Conservation (phyloP, 2,113 vertebrate species). For the Cephalopholis sonnerati region DNA sequence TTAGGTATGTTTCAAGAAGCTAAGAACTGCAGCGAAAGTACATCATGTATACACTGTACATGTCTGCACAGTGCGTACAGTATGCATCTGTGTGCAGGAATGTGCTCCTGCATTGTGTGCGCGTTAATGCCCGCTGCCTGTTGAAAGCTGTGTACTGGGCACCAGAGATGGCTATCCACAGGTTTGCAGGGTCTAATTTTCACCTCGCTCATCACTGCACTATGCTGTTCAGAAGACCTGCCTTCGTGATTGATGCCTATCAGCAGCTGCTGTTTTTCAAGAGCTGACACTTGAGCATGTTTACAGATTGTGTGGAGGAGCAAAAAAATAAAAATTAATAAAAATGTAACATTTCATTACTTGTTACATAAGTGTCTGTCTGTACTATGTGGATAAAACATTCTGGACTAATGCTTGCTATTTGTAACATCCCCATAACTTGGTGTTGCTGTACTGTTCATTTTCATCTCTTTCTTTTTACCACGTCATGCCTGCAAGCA, state of each 20-base stretch:
- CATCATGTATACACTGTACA: neutral
- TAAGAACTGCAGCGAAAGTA: neutral
- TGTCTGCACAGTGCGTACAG: neutral
- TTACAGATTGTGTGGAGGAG: neutral
- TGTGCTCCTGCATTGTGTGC: constrained; percentile 1
- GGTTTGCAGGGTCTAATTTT: constrained; percentile 43
- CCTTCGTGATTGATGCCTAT: constrained; percentile 27
- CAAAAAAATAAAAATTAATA: neutral
- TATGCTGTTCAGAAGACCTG: constrained; percentile 33
- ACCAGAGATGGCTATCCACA: constrained; percentile 23
- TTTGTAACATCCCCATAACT: too few relatives aligned
- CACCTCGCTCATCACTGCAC: constrained; percentile 39
- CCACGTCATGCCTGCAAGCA: neutral
- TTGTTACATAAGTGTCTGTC: neutral
- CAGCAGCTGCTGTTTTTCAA: constrained; percentile 66
- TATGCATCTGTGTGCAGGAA: neutral
- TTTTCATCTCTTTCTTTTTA: neutral
- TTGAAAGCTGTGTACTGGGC: constrained; percentile 36
- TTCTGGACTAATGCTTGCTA: neutral
- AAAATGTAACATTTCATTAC: neutral
- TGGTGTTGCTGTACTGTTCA: too few relatives aligned
- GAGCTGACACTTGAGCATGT: neutral
- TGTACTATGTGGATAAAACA: neutral
- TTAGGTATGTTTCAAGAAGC: neutral
- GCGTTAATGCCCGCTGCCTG: constrained; percentile 19